Evolutionary conservation across 2,888 invertebrate genomes (phyloP).

Genomic region (Drosophila birchii): DNA sequence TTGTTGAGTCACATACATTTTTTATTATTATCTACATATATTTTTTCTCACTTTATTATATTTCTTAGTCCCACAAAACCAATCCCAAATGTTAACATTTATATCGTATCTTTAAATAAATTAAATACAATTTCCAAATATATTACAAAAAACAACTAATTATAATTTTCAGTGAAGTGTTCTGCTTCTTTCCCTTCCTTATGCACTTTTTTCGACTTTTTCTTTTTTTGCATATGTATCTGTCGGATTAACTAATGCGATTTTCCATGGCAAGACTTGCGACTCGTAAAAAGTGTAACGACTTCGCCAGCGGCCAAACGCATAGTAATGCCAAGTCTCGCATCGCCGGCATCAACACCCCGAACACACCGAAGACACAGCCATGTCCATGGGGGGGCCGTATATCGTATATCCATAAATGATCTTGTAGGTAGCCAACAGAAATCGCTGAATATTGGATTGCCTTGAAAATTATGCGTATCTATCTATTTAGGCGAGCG

Average conservation of each 20-base stretch:
- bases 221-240: slow-evolving; percentile 59
- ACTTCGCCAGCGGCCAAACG: slow-evolving; percentile 47
- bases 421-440: slow-evolving; percentile 55
- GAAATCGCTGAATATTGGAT: slow-evolving; percentile 45
- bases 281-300: slow-evolving; percentile 75
- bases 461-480: slow-evolving; percentile 22
- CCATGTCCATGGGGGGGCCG: slow-evolving; percentile 61
- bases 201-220: slow-evolving; percentile 3
- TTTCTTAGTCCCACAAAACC: too few relatives aligned
- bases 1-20: too few relatives aligned
- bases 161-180: background rate
- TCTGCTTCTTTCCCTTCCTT: slow-evolving; percentile 8
- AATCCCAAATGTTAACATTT: too few relatives aligned
- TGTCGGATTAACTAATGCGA: slow-evolving; percentile 78
- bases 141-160: background rate
- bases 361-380: slow-evolving; percentile 3
- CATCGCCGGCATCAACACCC: slow-evolving; percentile 38
- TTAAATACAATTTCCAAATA: too few relatives aligned
- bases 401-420: slow-evolving; percentile 45
- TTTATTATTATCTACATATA: too few relatives aligned
- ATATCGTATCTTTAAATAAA: too few relatives aligned
- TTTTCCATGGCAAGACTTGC: slow-evolving; percentile 57
- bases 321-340: slow-evolving; percentile 20
- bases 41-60: too few relatives aligned
- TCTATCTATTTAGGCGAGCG: slow-evolving; percentile 28